These are phyloP conservation scores for Matsumurasca onukii DNA, from an alignment of 1,140 invertebrate species.

Conservation along the genomic window DNA sequence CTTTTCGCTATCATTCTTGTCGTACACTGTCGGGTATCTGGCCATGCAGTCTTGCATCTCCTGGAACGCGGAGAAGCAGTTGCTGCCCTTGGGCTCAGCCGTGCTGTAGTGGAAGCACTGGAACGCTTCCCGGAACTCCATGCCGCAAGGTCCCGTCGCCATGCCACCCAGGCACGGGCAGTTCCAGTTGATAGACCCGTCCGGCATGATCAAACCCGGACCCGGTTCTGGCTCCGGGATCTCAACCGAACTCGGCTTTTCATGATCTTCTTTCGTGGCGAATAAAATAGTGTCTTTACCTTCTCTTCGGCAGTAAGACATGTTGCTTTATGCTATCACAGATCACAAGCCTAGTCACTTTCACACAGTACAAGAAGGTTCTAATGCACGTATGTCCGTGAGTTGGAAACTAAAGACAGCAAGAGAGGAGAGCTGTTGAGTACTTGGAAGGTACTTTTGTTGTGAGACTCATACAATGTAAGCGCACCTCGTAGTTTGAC, in stretches of 20 bases:
- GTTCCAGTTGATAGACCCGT: constrained; percentile 95
- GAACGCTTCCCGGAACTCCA: constrained; percentile 91
- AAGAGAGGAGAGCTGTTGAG: constrained; percentile 54
- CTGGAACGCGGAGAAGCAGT: constrained; percentile 89
- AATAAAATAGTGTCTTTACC: constrained; percentile 87
- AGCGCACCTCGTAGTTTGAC: constrained; percentile 58
- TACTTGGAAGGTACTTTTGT: constrained; percentile 58
- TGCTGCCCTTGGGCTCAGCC: constrained; percentile 60
- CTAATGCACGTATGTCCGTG: constrained; percentile 47
- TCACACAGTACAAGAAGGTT: background rate
- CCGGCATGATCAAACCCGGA: constrained; percentile 78
- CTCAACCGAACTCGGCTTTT: constrained; percentile 66
- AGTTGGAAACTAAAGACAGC: constrained; percentile 46
- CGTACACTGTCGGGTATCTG: constrained; percentile 85
- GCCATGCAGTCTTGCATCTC: constrained; percentile 93
- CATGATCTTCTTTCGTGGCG: constrained; percentile 76
- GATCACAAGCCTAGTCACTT: no score
- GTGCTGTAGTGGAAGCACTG: constrained; percentile 90
- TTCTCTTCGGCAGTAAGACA: constrained; percentile 51
- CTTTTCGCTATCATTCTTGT: constrained; percentile 54
- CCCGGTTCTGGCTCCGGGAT: constrained; percentile 71
- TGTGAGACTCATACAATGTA: constrained; percentile 55
- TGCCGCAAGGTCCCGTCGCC: constrained; percentile 92
- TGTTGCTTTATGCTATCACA: no score
- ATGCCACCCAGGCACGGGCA: constrained; percentile 96